These are phyloP conservation scores for Leiothrix lutea DNA, from an alignment of 2,113 vertebrate species.

Conservation along the genomic window DNA sequence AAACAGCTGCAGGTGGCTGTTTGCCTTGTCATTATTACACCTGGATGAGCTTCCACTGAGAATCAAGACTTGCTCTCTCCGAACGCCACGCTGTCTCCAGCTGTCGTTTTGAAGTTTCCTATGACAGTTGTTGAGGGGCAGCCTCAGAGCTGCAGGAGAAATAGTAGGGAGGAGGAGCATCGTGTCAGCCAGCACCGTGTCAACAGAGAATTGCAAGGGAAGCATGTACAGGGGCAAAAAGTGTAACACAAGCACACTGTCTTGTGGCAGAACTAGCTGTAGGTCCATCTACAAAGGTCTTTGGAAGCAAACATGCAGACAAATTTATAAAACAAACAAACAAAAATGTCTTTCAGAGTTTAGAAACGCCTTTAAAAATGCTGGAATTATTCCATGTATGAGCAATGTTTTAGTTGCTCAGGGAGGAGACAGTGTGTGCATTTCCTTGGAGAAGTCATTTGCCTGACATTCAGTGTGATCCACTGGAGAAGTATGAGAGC, in stretches of 20 bases:
- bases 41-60: background rate
- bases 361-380: background rate
- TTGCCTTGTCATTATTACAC: background rate
- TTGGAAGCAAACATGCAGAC: background rate
- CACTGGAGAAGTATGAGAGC: background rate
- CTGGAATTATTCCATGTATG: background rate
- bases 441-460: background rate
- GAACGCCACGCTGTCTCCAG: background rate
- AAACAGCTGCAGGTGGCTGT: background rate
- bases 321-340: background rate
- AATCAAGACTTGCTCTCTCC: background rate
- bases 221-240: background rate
- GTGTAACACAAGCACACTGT: background rate
- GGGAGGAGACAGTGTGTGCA: background rate
- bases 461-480: background rate
- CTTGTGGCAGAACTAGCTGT: background rate
- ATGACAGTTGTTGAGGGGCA: background rate
- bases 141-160: background rate
- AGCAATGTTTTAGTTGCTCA: slow-evolving; percentile 6
- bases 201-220: background rate
- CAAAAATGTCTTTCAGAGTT: background rate
- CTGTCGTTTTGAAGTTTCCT: background rate
- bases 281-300: background rate
- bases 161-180: background rate
- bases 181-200: background rate